phyloP scores from a whole-genome alignment of 2,113 vertebrate species.

The Notechis scutatus region DNA sequence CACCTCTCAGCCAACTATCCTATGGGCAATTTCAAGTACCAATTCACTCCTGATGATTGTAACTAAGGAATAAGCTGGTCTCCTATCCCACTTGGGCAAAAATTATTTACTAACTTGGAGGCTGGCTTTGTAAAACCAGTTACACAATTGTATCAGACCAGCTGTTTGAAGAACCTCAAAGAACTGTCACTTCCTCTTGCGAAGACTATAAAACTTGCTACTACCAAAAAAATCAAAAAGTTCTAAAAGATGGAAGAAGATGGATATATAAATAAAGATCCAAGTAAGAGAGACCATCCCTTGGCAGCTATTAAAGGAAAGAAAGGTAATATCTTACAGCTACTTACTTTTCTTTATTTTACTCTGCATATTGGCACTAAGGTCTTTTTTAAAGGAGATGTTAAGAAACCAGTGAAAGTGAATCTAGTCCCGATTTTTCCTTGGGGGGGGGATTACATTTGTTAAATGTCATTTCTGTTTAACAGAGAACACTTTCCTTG shows the following conservation, averaged over 20 bases:
- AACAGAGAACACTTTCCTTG: not conserved
- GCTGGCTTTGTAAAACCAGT: not conserved
- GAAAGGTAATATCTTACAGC: not conserved
- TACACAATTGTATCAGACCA: not conserved
- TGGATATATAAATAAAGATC: not conserved
- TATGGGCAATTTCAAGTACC: too few species aligned
- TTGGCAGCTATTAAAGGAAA: not conserved
- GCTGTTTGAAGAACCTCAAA: not conserved
- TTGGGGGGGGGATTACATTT: too few species aligned
- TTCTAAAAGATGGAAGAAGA: conserved; percentile 1
- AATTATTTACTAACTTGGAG: too few species aligned
- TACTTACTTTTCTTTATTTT: not conserved
- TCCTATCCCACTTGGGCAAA: too few species aligned
- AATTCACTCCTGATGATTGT: too few species aligned
- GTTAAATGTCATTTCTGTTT: too few species aligned
- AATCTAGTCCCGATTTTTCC: not conserved
- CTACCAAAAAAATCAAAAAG: not conserved
- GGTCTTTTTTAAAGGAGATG: not conserved
- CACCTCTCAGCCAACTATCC: too few species aligned
- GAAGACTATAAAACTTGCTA: not conserved
- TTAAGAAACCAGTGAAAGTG: not conserved
- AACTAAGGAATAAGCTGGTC: not conserved
- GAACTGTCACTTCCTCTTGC: not conserved
- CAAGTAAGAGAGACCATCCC: not conserved
- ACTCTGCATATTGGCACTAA: not conserved